Evolutionary conservation across 2,797 vertebrate genomes (phyloP), one percentile per base, ranked within the genome.

Genomic region (Oryzias dopingdopingensis): DNA sequence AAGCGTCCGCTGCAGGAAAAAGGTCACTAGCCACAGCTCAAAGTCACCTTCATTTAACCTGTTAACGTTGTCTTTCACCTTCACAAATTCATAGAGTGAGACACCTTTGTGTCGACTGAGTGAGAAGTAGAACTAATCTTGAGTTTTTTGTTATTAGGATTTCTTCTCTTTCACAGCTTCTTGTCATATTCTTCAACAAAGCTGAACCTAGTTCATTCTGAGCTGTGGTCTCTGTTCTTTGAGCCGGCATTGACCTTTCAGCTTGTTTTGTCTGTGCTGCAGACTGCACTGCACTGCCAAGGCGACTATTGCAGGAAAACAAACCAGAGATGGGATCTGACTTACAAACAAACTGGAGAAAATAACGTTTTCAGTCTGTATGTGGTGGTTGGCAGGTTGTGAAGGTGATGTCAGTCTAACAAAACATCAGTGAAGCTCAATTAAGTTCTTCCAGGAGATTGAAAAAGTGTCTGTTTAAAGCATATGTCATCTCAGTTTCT

Each of bases 21-120:
- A 84, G 85, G 86, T 88, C 83, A 76, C 81, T 63, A 15, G 62
- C 37, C 22, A 22, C 2, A 4, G 82, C 72, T 86, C 89, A 91
- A 91, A 86, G 91, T 92, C 89, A 92, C 89, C 90, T 92, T 92
- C 87, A 85, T 63, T 52, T 45, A 59, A 49, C 32, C 15, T 20
- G 56, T 70, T 59, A 40, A 71, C 83, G 72, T 73, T 45, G 66
- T 54, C 59, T 48, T 67, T 59, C 63, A 69, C 44, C 61, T 48
- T 56, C 4, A 0, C 20, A 7, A 26, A 26, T 26, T 10, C 2
- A 3, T 37, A 37, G 29, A 32, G 32, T 12, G 32, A 37, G 32
- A 12, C 32, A 37, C 10, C 32, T 37, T 12, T 32, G 7, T 32
- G 2, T 3, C 12, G 29, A 10, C 8, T 10, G 29, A 32, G 10